phyloP scores from a whole-genome alignment of 1,140 invertebrate species.

The Bacillus rossius region DNA sequence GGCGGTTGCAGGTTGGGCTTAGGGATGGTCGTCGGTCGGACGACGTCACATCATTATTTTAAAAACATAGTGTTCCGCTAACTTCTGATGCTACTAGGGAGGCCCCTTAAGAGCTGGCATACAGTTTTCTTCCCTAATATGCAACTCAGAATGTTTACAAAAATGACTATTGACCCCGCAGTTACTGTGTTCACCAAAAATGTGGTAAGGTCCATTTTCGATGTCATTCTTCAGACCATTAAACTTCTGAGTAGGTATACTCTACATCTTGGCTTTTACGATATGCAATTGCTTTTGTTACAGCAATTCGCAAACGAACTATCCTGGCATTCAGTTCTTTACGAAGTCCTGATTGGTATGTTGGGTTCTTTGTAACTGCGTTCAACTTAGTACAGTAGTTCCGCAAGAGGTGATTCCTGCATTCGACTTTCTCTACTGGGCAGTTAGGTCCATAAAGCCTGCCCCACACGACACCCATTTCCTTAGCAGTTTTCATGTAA shows the following conservation, averaged over 20 bases:
- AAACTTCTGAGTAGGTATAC: slow-evolving; percentile 7
- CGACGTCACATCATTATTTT: too few species aligned
- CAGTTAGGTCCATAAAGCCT: slow-evolving; percentile 17
- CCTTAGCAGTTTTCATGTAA: too few species aligned
- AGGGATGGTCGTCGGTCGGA: too few species aligned
- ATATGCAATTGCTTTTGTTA: slow-evolving; percentile 14
- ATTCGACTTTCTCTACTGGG: slow-evolving; percentile 31
- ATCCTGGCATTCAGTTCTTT: neutral
- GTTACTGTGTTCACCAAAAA: slow-evolving; percentile 37
- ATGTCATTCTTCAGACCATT: slow-evolving; percentile 27
- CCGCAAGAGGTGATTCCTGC: slow-evolving; percentile 31
- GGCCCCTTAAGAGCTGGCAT: slow-evolving; percentile 21
- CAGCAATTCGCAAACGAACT: too few species aligned
- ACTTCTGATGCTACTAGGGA: too few species aligned
- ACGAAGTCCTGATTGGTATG: neutral
- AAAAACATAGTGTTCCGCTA: too few species aligned
- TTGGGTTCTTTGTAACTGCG: slow-evolving; percentile 7
- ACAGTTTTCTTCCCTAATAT: slow-evolving; percentile 19
- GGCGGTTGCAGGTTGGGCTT: too few species aligned
- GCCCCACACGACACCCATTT: too few species aligned
- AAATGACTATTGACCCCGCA: slow-evolving; percentile 23
- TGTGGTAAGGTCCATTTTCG: slow-evolving; percentile 29
- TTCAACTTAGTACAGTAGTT: slow-evolving; percentile 27
- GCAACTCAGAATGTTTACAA: slow-evolving; percentile 20
- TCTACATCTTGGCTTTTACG: slow-evolving; percentile 9